phyloP scores from a whole-genome alignment of 2,113 vertebrate species.

The Pelmatolapia mariae region DNA sequence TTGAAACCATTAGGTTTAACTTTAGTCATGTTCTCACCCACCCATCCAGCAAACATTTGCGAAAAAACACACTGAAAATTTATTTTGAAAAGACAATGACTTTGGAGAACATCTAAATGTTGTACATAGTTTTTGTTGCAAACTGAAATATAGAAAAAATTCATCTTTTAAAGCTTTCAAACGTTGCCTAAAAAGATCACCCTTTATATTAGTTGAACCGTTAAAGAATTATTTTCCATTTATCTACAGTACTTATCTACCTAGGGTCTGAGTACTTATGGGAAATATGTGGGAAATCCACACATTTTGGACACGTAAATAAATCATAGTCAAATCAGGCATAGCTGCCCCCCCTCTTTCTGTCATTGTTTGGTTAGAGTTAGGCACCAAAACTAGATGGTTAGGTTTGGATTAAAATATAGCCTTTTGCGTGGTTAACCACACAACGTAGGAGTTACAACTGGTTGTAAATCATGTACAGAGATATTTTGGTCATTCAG shows the following conservation, averaged over 20 bases:
- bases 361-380: neutral
- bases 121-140: neutral
- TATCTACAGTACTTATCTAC: neutral
- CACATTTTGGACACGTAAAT: neutral
- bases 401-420: neutral
- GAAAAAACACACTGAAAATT: neutral
- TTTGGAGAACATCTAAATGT: neutral
- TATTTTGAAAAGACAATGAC: neutral
- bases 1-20: neutral
- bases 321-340: neutral
- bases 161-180: neutral
- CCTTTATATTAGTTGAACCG: neutral
- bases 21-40: neutral
- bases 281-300: neutral
- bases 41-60: neutral
- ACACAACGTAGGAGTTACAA: neutral
- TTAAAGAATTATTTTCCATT: neutral
- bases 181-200: neutral
- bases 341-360: neutral
- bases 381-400: neutral
- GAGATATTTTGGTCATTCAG: neutral
- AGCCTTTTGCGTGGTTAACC: neutral
- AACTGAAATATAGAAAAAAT: neutral
- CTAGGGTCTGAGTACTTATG: neutral
- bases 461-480: neutral